Evolutionary conservation across 2,113 vertebrate species (phyloP), one percentile per base, ranked within the genome.

Genomic region (Cynopterus brachyotis): DNA sequence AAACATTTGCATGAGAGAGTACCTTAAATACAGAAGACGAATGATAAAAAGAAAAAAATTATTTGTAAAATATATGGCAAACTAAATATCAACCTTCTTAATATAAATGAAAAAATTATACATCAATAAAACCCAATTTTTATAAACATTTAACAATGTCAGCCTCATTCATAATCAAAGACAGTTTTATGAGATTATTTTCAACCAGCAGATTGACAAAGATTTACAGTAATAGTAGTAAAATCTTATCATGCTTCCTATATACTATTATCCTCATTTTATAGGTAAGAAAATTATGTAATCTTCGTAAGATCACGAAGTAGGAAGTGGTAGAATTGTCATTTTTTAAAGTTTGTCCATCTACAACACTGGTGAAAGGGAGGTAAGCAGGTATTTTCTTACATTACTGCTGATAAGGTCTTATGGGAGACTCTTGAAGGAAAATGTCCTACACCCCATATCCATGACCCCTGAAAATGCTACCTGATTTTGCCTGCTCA

Each of bases 81-180:
- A 24, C 73, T 78, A 93, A 69, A 47, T 24, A 62, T 66, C 62
- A 89, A 67, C 66, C 16, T 83, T 90, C 37, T 64, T 81, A 90
- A 67, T 35, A 79, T 47, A 96, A 96, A 96, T 32, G 55, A 76
- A 89, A 17, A 28, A 75, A 76, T 22, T 93, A 64, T 35, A 42
- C 1, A 50, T 72, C 13, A 94, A 55, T 85, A 72, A 42, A 93
- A 72, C 20, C 4, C 26, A 76, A 67, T 45, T 80, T 78, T 59
- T 42, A 78, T 62, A 78, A n/a, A 72, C 50, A 59, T 32, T 89
- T 67, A 82, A 93, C 37, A 94, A 85, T 73, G 13, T 67, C 30
- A 78, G 87, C 35, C 10, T 67, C 17, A 67, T 87, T 79, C 12
- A 57, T 40, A 94, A 85, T 67, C 78, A 82, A 93, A 91, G 6